Base-by-base conservation (phyloP, 2,113 vertebrate genomes). In the Saccopteryx bilineata region DNA sequence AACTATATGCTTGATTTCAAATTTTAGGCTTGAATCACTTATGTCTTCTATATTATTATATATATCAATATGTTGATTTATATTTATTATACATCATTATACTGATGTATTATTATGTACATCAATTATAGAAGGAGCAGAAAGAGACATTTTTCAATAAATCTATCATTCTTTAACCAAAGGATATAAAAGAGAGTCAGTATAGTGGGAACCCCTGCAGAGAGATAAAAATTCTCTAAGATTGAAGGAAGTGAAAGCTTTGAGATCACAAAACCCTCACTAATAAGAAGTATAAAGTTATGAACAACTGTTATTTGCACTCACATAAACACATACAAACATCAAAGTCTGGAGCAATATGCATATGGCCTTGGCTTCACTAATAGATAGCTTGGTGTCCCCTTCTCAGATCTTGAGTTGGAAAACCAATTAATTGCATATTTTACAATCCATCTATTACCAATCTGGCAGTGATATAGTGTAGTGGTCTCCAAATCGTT, bases 371-470 rank as follows among this genome's bases (percentile, higher is more conserved):
- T 68, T 46, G 39, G 58, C 66, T 71, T 94, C 50, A 80, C 33
- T 74, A 82, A 78, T 33, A 31, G 58, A 74, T 39, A 78, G 52
- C 52, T 58, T 48, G 11, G 24, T 63, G 26, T 33, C 58, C 33
- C 54, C 69, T 87, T 94, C 50, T 91, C 69, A 84, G 83, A 91
- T n/a, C 1, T 21, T 7, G 28, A 88, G 12, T 71, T 80, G 39
- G 71, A 50, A 94, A 96, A 68, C 39, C 65, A 80, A 66, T 76
- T 54, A 54, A 89, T 74, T 46, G 24, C 68, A 54, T 74, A 74
- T 74, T 85, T 85, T 68, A 72, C 90, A 58, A 86, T 94, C 39
- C 46, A 81, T 48, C 58, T 80, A 79, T 89, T 92, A 86, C n/a
- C 33, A 9, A 66, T 54, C 78, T 92, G 50, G 39, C 31, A 74